Evolutionary conservation across 2,888 invertebrate genomes (phyloP), one percentile per base, ranked within the genome.

Genomic region (Himalopsyche kuldschensis): DNA sequence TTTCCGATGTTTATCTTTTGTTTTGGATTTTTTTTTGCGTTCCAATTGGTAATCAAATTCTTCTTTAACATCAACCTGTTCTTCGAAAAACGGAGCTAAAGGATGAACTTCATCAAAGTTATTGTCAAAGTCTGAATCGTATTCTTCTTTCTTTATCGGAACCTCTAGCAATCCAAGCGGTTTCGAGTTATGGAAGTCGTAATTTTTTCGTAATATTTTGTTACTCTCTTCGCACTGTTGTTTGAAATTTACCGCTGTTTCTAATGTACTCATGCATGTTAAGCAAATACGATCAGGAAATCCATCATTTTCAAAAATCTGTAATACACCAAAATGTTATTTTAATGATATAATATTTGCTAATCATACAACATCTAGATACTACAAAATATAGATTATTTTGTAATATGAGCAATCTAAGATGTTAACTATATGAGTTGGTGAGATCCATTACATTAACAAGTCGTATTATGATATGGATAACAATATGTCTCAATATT

Each of bases 231-330:
- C 78, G 24, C 83, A 83, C 41, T 80, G 83, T 8, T 80, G 75
- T 77, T 80, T 83, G 30, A 83, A 83, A 63, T 80, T 63, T 17
- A 41, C 63, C 3, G 77, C 77, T 20, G 77, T 80, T 15, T 83
- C 79, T n/a, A 83, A 55, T n/a, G 80, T 83, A 41, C 55, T 77
- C 55, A 32, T 46, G 46, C 83, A 83, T 20, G 75, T 31, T 17
- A 69, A 47, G 31, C 83, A 83, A 31, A 83, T 83, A 30, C 78
- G 82, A n/a, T 82, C 76, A 24, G 82, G 82, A 17, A 82, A 79
- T 30, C 82, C 82, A 75, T 82, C 82, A 76, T 79, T 55, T 30
- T 79, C 32, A 27, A 76, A 30, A n/a, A 82, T 55, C 82, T 82
- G 27, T 41, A 82, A 75, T 41, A 15, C 15, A 41, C 3, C 41